These are phyloP conservation scores for Machimus rusticus DNA, from an alignment of 2,888 invertebrate genomes.

Conservation along the genomic window DNA sequence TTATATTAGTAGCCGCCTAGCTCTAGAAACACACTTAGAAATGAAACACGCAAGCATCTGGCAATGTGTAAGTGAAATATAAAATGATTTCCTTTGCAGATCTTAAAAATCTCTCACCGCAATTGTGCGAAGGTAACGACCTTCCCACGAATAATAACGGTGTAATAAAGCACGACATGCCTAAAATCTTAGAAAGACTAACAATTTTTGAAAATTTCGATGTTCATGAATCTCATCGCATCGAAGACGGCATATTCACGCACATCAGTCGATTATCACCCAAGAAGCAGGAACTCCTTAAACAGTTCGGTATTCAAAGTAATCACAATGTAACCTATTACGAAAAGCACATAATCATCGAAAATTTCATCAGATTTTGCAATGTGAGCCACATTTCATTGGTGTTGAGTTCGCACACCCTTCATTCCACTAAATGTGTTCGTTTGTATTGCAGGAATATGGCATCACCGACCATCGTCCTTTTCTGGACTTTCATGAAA, in stretches of 20 bases:
- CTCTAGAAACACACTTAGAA: background rate
- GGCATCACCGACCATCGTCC: slow-evolving; percentile 63
- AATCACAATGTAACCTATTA: slow-evolving; percentile 63
- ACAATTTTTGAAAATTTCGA: slow-evolving; percentile 61
- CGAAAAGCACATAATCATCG: slow-evolving; percentile 63
- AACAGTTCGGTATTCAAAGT: slow-evolving; percentile 64
- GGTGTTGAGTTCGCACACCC: background rate
- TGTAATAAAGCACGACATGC: slow-evolving; percentile 49
- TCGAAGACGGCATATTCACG: slow-evolving; percentile 62
- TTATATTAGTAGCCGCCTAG: background rate
- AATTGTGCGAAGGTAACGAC: slow-evolving; percentile 58
- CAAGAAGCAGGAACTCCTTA: slow-evolving; percentile 62
- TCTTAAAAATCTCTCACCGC: slow-evolving; percentile 60
- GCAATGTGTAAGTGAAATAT: slow-evolving; percentile 2
- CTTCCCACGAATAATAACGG: slow-evolving; percentile 51
- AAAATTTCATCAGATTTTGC: slow-evolving; percentile 63
- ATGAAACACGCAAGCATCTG: background rate
- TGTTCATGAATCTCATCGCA: slow-evolving; percentile 61
- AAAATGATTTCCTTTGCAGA: slow-evolving; percentile 53
- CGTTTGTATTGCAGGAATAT: slow-evolving; percentile 56
- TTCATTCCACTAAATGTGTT: background rate
- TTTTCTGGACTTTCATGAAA: slow-evolving; percentile 62
- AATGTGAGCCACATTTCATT: slow-evolving; percentile 58
- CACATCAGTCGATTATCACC: slow-evolving; percentile 62
- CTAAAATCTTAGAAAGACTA: slow-evolving; percentile 58